phyloP scores from a whole-genome alignment of 2,113 vertebrate species.

The Pygoscelis antarcticus region DNA sequence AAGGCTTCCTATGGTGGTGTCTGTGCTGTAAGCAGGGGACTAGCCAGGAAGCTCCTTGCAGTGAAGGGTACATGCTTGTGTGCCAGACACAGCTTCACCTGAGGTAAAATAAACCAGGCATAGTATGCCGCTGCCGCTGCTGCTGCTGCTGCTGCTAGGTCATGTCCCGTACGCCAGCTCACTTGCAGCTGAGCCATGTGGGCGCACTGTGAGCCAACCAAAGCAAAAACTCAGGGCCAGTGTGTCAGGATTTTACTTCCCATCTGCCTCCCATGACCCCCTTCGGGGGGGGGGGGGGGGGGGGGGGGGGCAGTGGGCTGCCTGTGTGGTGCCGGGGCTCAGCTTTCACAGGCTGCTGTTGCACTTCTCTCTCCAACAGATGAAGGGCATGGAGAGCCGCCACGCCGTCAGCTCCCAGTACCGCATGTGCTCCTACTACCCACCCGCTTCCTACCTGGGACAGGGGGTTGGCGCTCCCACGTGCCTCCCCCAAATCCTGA shows the following conservation, averaged over 20 bases:
- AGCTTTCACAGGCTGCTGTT: slow-evolving; percentile 4
- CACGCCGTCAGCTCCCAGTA: slow-evolving; percentile 86
- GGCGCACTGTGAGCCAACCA: neutral
- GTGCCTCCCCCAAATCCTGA: slow-evolving; percentile 81
- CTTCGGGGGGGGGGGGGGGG: fast-evolving
- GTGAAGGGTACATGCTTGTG: neutral
- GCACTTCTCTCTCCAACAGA: slow-evolving; percentile 65
- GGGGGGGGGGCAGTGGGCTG: neutral
- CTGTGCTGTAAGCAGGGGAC: neutral
- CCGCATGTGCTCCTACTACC: slow-evolving; percentile 91
- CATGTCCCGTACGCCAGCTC: fast-evolving
- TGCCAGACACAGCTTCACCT: neutral
- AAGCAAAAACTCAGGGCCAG: neutral
- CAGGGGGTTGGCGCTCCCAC: slow-evolving; percentile 78
- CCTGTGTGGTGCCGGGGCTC: fast-evolving
- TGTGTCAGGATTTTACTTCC: neutral
- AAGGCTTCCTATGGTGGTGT: neutral
- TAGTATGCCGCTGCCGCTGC: neutral
- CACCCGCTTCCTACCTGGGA: slow-evolving; percentile 84
- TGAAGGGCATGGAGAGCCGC: slow-evolving; percentile 82
- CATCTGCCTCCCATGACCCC: fast-evolving
- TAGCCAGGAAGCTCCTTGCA: neutral
- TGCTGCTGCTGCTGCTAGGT: neutral
- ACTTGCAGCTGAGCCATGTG: neutral
- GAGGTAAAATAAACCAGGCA: neutral